Evolutionary conservation across 2,888 invertebrate genomes (phyloP).

Genomic region (Dichetophora obliterata): DNA sequence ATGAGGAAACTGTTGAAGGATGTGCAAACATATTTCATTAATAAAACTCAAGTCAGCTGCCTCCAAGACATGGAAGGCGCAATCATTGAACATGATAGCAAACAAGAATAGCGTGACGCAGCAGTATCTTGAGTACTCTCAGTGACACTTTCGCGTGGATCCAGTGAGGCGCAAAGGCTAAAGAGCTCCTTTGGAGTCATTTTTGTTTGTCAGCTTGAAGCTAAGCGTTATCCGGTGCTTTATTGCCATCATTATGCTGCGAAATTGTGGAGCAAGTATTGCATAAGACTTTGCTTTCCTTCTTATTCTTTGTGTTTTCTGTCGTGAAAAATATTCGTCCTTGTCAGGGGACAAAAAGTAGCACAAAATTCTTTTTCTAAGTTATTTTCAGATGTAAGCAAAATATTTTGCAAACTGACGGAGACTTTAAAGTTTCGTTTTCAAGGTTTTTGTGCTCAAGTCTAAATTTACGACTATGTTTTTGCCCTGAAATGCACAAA

Average conservation of each 20-base stretch:
- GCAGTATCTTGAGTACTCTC: neutral
- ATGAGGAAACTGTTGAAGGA: neutral
- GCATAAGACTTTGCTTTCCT: neutral
- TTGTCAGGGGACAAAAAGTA: neutral
- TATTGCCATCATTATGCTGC: constrained; percentile 8
- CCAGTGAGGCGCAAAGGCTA: neutral
- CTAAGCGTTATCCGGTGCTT: constrained; percentile 2
- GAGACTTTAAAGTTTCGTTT: constrained; percentile 3
- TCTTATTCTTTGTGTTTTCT: neutral
- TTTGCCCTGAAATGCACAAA: neutral
- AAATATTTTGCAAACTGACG: constrained; percentile 14
- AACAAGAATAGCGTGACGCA: neutral
- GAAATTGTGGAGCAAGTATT: neutral
- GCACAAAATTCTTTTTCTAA: neutral
- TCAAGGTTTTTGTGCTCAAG: neutral
- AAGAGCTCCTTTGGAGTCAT: constrained; percentile 1
- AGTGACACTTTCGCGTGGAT: neutral
- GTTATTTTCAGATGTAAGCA: constrained; percentile 4
- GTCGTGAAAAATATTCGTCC: neutral
- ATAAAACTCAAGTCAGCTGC: neutral
- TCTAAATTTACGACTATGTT: constrained; percentile 9
- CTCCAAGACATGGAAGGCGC: neutral
- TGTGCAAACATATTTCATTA: constrained; percentile 22
- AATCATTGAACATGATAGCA: constrained; percentile 1
- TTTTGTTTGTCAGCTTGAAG: constrained; percentile 9